Evolutionary conservation across 2,797 vertebrate genomes (phyloP), one percentile per base, ranked within the genome.

Genomic region (Denticeps clupeoides): DNA sequence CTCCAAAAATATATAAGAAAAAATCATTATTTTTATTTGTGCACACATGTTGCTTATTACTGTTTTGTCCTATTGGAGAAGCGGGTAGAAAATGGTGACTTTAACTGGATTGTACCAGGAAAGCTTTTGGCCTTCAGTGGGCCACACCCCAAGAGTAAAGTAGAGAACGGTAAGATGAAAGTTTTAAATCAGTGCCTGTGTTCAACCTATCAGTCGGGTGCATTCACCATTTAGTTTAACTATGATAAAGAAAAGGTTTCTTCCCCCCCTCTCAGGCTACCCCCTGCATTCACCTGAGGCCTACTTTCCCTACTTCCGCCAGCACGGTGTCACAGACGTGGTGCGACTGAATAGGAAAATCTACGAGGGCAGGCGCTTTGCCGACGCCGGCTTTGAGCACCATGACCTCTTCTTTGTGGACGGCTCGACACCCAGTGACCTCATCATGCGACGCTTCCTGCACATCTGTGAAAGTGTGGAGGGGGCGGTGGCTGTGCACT

Each of bases 101-200:
- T 93, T 77, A 95, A 94, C 74, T 95, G 91, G 91, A 89, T 95
- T 57, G 62, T 92, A 51, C 89, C 87, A 4, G 87, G 86, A 41
- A 93, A 91, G 47, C 64, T 92, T 60, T 69, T 95, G 78, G 91
- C 90, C 1, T 93, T 93, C 72, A 94, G 91, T 70, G 90, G 91
- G 71, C 91, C 91, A 28, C 89, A 94, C 58, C 77, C 87, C 13
- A 89, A 86, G 77, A 93, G 86, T 74, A 92, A 88, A 80, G 74
- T 90, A 62, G 89, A 95, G 71, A 91, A 90, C 38, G 91, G 91
- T 95, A 76, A 77, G 81, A 38, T n/a, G n/a, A n/a, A n/a, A n/a
- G n/a, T n/a, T n/a, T n/a, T n/a, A n/a, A n/a, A n/a, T n/a, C n/a
- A n/a, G n/a, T n/a, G n/a, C n/a, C n/a, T n/a, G n/a, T n/a, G n/a